Percentiles rank a stretch among this genome's conserved stretches.
phyloP scores from a whole-genome alignment of 2,888 invertebrate species.

The Xestia sexstrigata region DNA sequence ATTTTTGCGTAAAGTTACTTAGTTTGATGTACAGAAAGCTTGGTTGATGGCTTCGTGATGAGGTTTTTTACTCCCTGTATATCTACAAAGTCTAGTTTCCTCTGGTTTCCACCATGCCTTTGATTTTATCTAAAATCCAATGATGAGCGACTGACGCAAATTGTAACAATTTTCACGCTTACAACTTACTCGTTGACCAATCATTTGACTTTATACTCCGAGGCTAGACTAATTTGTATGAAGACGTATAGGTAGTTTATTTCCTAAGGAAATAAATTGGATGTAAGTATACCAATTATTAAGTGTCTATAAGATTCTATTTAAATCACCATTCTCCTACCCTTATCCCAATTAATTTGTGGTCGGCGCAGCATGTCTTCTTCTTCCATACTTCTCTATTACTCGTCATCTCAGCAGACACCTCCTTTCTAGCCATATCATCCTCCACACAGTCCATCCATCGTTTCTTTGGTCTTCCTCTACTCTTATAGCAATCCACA shows the following conservation, averaged over 20 bases:
- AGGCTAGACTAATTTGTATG: slow-evolving; percentile 1
- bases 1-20: no score
- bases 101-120: neutral
- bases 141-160: slow-evolving; percentile 13
- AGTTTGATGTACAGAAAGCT: no score
- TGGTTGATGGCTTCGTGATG: no score
- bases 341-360: neutral
- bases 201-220: slow-evolving; percentile 10
- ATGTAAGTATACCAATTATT: neutral
- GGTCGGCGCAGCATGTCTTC: neutral
- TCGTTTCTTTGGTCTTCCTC: no score
- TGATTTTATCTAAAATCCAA: neutral
- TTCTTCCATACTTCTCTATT: neutral
- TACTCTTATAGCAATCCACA: no score
- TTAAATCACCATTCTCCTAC: neutral
- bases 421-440: neutral
- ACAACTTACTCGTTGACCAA: slow-evolving; percentile 17
- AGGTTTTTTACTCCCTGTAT: no score
- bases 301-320: neutral
- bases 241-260: neutral
- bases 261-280: neutral
- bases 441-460: no score
- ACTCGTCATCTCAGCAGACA: neutral
- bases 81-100: no score
- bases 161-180: slow-evolving; percentile 20